Base-by-base conservation (phyloP, 2,888 invertebrate species). In the Osmoderma eremita region DNA sequence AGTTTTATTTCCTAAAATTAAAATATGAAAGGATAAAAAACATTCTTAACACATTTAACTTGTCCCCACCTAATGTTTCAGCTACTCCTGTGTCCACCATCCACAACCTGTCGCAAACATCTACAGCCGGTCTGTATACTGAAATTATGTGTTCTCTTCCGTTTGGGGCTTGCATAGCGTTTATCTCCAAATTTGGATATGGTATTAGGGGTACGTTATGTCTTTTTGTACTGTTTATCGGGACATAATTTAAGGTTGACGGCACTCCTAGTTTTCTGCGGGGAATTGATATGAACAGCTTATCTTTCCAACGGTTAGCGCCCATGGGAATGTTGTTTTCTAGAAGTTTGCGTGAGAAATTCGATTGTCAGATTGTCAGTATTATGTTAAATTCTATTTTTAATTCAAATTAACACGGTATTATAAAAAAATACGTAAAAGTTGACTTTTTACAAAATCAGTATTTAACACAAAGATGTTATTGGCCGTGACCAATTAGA, bases 21-120 rank as follows among this genome's bases (percentile, higher is more conserved):
- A 5, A 50, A 61, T 20, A 42, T 38, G 30, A 63, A 17, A 45
- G n/a, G n/a, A n/a, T 5, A 6, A 30, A 30, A 30, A 30, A 30
- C 1, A 30, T 30, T 3, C 18, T 39, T n/a, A 10, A 36, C 6
- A 4, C 63, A 51, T 56, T 20, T 1, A 30, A 30, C 5, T 12
- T 61, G 8, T 36, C 1, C 76, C 83, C 79, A 86, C 91, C 86
- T 58, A 88, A 86, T 75, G 89, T 86, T 78, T 92, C 91, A 63
- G 90, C 78, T 39, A 89, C 78, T 1, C 93, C 93, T 0, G 91
- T 91, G 75, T 93, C 93, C 0, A 93, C 86, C 76, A 91, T 89
- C 93, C 93, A 94, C 1, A 94, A 83, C 3, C 93, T 82, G 48
- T 89, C 88, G 73, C 93, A 94, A 1, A 81, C 79, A 77, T 94